A percentile compares a stretch with the other conserved stretches of the same genome.
phyloP scores from a whole-genome alignment of 2,113 vertebrate genomes.

The Syngnathus floridae region DNA sequence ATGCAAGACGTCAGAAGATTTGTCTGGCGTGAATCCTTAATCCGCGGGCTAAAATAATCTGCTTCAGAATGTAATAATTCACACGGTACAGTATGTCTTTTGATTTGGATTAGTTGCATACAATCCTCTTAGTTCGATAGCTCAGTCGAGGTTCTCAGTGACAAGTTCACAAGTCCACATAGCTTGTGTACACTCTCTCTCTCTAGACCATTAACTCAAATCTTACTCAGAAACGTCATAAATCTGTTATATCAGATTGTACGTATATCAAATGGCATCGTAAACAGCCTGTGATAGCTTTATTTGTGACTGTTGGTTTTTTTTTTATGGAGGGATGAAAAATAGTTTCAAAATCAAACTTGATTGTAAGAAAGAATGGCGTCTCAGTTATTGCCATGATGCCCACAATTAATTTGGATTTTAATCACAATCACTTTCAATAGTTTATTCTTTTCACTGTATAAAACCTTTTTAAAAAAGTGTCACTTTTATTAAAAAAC shows the following conservation, averaged over 20 bases:
- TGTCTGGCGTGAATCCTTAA: constrained; percentile 54
- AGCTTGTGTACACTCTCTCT: constrained; percentile 30
- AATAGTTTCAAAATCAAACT: too few species aligned
- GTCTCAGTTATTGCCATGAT: not conserved
- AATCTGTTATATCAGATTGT: constrained; percentile 51
- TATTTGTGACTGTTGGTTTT: not conserved
- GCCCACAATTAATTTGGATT: not conserved
- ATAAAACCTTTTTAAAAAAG: too few species aligned
- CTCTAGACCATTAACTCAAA: constrained; percentile 51
- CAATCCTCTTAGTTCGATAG: constrained; percentile 75
- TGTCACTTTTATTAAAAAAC: too few species aligned
- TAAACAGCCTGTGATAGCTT: not conserved
- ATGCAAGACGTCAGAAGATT: constrained; percentile 58
- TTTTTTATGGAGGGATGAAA: too few species aligned
- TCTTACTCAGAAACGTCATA: constrained; percentile 55
- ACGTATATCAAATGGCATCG: constrained; percentile 40
- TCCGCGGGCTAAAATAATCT: constrained; percentile 71
- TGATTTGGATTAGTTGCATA: constrained; percentile 74
- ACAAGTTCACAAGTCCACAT: constrained; percentile 63
- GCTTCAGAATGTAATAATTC: constrained; percentile 82
- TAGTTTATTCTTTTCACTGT: too few species aligned
- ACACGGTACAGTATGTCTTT: constrained; percentile 73
- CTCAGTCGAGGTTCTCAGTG: constrained; percentile 70
- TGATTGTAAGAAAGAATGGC: not conserved
- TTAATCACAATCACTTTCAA: too few species aligned